Conservation (phyloP, 2,113 vertebrate species). For the Excalfactoria chinensis region DNA sequence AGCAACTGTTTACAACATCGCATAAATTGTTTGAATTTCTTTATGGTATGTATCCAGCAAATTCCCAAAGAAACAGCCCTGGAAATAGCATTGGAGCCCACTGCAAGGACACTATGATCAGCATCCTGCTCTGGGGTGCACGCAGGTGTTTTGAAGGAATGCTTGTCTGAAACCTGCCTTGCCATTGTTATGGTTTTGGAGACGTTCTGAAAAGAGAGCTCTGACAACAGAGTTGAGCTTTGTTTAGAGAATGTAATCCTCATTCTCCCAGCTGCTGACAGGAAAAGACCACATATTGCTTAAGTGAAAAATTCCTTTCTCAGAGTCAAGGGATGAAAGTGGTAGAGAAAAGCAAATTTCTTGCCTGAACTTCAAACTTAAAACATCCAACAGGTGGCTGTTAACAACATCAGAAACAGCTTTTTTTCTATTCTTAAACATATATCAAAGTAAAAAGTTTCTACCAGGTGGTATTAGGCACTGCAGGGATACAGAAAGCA, state of each 20-base stretch:
- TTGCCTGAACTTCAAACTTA: not conserved
- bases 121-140: not conserved
- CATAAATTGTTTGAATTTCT: slow-evolving; percentile 5
- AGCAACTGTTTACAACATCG: not conserved
- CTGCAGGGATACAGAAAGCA: not conserved
- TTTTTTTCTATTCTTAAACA: not conserved
- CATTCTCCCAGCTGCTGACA: slow-evolving; percentile 80
- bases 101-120: not conserved
- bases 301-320: slow-evolving; percentile 67
- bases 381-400: not conserved
- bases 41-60: not conserved
- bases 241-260: slow-evolving; percentile 83
- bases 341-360: not conserved
- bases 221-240: slow-evolving; percentile 75
- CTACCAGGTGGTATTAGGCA: not conserved
- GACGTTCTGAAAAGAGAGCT: slow-evolving; percentile 66
- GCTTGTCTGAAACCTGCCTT: slow-evolving; percentile 46
- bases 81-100: fast-evolving
- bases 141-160: slow-evolving; percentile 68
- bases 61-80: not conserved
- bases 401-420: not conserved
- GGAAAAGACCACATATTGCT: slow-evolving; percentile 59
- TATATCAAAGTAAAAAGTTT: not conserved
- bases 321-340: slow-evolving; percentile 37
- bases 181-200: slow-evolving; percentile 36